Base-by-base conservation (phyloP, 2,797 vertebrate genomes). In the Decapterus maruadsi region DNA sequence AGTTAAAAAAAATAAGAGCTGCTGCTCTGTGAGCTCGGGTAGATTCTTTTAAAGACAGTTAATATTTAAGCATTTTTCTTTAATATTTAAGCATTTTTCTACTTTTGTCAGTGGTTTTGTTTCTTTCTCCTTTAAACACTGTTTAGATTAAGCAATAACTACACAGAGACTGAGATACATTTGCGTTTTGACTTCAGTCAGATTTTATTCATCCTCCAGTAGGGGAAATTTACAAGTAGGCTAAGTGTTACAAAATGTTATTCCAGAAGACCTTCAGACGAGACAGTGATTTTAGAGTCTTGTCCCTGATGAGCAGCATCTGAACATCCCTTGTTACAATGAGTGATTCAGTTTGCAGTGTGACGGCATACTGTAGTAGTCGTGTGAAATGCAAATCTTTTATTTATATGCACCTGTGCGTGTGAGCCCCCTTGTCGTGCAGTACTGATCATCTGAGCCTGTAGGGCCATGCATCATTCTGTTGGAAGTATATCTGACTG, bases 371-470 rank as follows among this genome's bases (percentile, higher is more conserved):
- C n/a, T n/a, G n/a, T n/a, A 26, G 46, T 43, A 70, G 53, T 31
- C 12, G 53, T 59, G 29, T 43, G 48, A 66, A 61, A 43, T 31
- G 19, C 46, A 63, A 26, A 64, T 75, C 8, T 76, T 78, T 81
- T 76, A 77, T 81, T 83, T 53, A 78, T 72, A 61, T 58, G 54
- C 62, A 57, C 55, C 48, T 57, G 62, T 1, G 3, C 54, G 45
- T 17, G 61, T 17, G 65, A 56, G 26, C 38, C 4, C n/a, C n/a
- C 26, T 48, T 50, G 70, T 50, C 57, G 55, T 72, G 34, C 63
- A 78, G 26, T 61, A 54, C 68, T 51, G 59, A 69, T 70, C 68
- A 11, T 8, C 4, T 51, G 50, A 51, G 20, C 22, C 53, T 70
- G 61, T 10, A 62, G 26, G 51, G 17, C 45, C 59, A 38, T 71